A percentile compares a stretch with the other conserved stretches of the same genome.
phyloP scores from a whole-genome alignment of 2,888 invertebrate species.

The Anodontia alba region DNA sequence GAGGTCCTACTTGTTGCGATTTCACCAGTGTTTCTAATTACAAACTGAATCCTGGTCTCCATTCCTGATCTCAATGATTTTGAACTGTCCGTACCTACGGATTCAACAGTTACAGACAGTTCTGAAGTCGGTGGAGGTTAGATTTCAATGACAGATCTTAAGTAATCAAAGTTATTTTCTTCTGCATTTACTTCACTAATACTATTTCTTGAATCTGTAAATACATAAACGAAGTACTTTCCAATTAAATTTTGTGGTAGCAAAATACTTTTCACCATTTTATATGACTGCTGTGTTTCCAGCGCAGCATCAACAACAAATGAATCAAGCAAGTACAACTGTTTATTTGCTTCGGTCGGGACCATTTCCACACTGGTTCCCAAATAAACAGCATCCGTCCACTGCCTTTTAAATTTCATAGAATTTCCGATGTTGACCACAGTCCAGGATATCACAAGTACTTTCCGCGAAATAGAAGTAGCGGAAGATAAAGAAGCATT shows the following conservation, averaged over 20 bases:
- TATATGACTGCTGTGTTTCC: constrained; percentile 20
- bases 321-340: background rate
- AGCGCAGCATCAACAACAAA: constrained; percentile 14
- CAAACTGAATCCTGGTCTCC: background rate
- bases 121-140: background rate
- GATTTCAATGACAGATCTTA: background rate
- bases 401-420: constrained; percentile 8
- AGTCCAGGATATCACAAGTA: constrained; percentile 16
- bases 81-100: background rate
- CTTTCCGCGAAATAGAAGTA: background rate
- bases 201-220: constrained; percentile 1
- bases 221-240: constrained; percentile 28
- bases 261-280: constrained; percentile 21
- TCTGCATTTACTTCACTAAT: background rate
- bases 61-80: background rate
- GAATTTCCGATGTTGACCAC: constrained; percentile 41
- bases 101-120: background rate
- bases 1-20: background rate
- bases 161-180: background rate
- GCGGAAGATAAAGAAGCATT: background rate
- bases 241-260: constrained; percentile 32
- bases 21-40: background rate
- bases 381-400: constrained; percentile 22
- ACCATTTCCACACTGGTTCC: background rate
- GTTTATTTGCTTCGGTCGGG: no score